These are phyloP conservation scores for Hypomecis atomaria DNA, from an alignment of 2,888 invertebrate species.

Conservation along the genomic window DNA sequence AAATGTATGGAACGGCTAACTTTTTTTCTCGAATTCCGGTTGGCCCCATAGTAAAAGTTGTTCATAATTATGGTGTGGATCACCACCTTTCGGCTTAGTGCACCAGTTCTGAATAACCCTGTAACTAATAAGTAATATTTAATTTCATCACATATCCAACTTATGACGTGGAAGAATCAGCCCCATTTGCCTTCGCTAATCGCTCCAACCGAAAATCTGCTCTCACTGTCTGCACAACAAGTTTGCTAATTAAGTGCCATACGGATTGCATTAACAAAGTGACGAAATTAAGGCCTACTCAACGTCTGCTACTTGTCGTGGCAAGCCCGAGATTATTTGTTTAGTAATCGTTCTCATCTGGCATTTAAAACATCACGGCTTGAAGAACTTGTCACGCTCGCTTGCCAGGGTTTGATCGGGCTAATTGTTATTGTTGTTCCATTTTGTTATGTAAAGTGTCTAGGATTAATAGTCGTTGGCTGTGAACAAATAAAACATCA, in stretches of 20 bases:
- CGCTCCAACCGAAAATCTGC: not conserved
- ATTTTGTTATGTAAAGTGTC: slow-evolving; percentile 30
- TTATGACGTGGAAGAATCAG: not conserved
- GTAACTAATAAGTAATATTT: too few species aligned
- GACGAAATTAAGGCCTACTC: slow-evolving; percentile 54
- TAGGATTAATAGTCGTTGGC: not conserved
- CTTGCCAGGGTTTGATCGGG: slow-evolving; percentile 16
- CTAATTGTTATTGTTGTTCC: slow-evolving; percentile 26
- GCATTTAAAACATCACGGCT: slow-evolving; percentile 42
- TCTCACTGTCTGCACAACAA: slow-evolving; percentile 20
- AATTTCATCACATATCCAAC: not conserved
- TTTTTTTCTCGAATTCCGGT: too few species aligned
- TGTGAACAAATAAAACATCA: too few species aligned
- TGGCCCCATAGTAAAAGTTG: too few species aligned
- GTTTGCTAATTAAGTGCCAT: slow-evolving; percentile 56
- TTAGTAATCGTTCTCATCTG: slow-evolving; percentile 48
- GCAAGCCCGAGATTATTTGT: slow-evolving; percentile 46
- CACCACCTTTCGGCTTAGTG: too few species aligned
- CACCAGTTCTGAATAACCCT: too few species aligned
- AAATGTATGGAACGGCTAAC: too few species aligned
- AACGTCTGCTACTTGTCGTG: slow-evolving; percentile 43
- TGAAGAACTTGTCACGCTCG: slow-evolving; percentile 31
- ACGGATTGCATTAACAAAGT: slow-evolving; percentile 53
- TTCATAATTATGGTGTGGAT: too few species aligned
- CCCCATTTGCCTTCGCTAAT: not conserved